Conservation (phyloP, 2,888 invertebrate species). For the Cheilosia pagana region DNA sequence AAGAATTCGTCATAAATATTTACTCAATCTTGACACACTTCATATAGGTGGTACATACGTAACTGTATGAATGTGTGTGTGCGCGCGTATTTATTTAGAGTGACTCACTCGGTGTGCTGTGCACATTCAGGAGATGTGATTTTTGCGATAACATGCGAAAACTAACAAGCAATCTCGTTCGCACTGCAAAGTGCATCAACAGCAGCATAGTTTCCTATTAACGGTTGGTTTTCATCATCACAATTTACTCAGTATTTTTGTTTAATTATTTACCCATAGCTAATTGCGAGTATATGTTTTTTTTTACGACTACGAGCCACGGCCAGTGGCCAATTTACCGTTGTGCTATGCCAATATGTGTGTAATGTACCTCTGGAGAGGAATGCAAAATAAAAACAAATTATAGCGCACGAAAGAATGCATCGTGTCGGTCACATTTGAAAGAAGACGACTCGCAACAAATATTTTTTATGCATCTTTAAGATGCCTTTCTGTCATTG, state of each 20-base stretch:
- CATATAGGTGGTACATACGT: not conserved
- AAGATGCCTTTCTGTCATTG: conserved; percentile 37
- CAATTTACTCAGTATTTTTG: conserved; percentile 47
- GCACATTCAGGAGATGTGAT: conserved; percentile 48
- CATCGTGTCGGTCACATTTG: conserved; percentile 11
- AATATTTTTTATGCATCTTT: conserved; percentile 49
- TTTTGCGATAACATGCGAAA: conserved; percentile 69
- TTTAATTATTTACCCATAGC: conserved; percentile 69
- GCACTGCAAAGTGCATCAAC: conserved; percentile 23
- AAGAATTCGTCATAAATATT: conserved; percentile 67
- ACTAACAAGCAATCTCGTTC: conserved; percentile 56
- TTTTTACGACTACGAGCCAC: conserved; percentile 14
- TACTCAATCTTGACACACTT: conserved; percentile 67
- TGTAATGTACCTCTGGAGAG: conserved; percentile 2
- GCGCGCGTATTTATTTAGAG: not conserved
- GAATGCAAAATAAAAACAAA: conserved; percentile 38
- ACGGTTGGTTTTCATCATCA: conserved; percentile 65
- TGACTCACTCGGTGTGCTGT: conserved; percentile 58
- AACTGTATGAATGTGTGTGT: no score
- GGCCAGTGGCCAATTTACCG: conserved; percentile 56
- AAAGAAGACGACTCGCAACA: conserved; percentile 12
- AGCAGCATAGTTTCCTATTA: conserved; percentile 46
- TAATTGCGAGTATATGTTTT: conserved; percentile 53
- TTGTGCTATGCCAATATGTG: conserved; percentile 29
- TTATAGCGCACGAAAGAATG: conserved; percentile 29